Evolutionary conservation across 2,888 invertebrate genomes (phyloP), one percentile per base, ranked within the genome.

Genomic region (Strigamia crassipes): DNA sequence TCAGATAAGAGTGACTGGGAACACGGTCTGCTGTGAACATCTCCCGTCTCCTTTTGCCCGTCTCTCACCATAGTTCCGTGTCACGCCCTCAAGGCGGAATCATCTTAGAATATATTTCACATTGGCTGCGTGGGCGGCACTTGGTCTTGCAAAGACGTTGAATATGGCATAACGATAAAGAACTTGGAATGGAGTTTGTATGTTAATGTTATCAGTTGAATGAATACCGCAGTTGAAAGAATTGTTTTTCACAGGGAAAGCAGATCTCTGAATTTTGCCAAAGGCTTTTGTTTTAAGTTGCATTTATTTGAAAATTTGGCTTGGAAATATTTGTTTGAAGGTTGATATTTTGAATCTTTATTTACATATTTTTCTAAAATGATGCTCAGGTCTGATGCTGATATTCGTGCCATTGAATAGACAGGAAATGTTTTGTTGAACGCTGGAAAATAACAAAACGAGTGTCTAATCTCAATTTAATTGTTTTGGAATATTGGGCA

Each of bases 1-100:
- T 73, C 73, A 73, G 73, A 73, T 73, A 73, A 73, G 73, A 73
- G 73, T 73, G 73, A 73, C 73, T 73, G 73, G 73, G 73, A 73
- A 73, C 73, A 73, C 73, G 73, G 73, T 73, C 73, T 73, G 73
- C 27, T 31, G 31, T 73, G 73, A 73, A 73, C 73, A 73, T 73
- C 73, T 73, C 73, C 73, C 73, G 27, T 31, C 27, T 73, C n/a
- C 73, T 31, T 73, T 73, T 73, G 73, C 73, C 73, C 73, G 73
- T 73, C 73, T 73, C 73, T 73, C 73, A 73, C 73, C 73, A 31
- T 73, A 31, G 73, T 73, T 73, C 73, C 73, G 73, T 73, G 73
- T 73, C 73, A 73, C 73, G 73, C 73, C 73, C 73, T 73, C 73
- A 15, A 73, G 73, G 73, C 73, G 73, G 73, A 73, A 73, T 73